Evolutionary conservation across 2,113 vertebrate genomes (phyloP), one percentile per base, ranked within the genome.

Genomic region (Elgaria multicarinata): DNA sequence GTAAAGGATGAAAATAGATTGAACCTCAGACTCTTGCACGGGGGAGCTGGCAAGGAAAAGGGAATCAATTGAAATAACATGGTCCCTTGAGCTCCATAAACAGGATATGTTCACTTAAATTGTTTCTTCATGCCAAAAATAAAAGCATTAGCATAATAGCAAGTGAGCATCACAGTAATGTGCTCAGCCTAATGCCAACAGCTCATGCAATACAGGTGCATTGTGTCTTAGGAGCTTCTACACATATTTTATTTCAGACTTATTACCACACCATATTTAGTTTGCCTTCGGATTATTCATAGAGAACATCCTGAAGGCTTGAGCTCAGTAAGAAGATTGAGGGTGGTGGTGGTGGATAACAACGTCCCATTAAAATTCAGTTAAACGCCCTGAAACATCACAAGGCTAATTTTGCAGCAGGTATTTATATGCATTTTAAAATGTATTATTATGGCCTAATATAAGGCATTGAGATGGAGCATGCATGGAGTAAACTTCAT

Each of bases 1-100:
- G 92, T 91, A 93, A 94, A 92, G 58, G 42, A 79, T 80, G 92
- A 94, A 94, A 93, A 91, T 93, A 95, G 82, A 91, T 90, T 88
- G 79, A 94, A 91, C 81, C 87, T 95, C 46, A 89, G 92, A 90
- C 74, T 92, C 31, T 85, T 95, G 33, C 76, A 93, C 53, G 86
- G 39, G 75, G 76, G 75, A 77, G 36, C 18, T 85, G 55, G 58
- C 44, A 76, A 39, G 80, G 71, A 91, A 88, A 90, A 92, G 86
- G 85, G 64, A 85, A 88, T 1, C 6, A n/a, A 88, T 84, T 88
- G 10, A 79, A 94, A 91, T 66, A 92, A 94, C 91, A 83, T 80
- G 4, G 91, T 86, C 87, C 5, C 0, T 81, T 82, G 31, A 92
- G 55, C 3, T 71, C 90, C 55, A 39, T 76, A 26, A 94, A 82